Evolutionary conservation across 2,888 invertebrate species (phyloP), one percentile per base, ranked within the genome.

Genomic region (Pseudolycoriella hygida): DNA sequence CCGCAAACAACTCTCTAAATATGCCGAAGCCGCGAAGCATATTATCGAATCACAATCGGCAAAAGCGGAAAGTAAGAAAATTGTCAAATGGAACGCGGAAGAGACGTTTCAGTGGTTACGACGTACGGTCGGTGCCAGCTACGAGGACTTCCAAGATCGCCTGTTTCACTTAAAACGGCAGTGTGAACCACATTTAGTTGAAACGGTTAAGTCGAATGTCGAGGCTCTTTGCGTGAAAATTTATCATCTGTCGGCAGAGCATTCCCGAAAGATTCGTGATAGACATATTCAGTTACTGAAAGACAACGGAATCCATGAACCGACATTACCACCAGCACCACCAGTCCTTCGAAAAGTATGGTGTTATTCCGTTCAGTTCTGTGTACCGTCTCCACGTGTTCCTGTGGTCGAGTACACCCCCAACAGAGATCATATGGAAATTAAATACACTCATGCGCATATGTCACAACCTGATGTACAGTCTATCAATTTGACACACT

Each of bases 41-140:
- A 89, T 94, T 70, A 92, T 96, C 54, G 96, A 94, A 65, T 87
- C 89, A 6, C 77, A 93, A 55, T 88, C 88, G 61, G 84, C 87
- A 8, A 85, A 89, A 19, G 78, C 90, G 0, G 93, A 94, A 60
- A 90, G 93, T 58, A 74, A 96, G 50, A 96, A 96, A 68, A 86
- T 94, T 12, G 94, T 97, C 1, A 96, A 94, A 62, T 96, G 96
- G 96, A 93, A 94, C 68, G 93, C 92, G 1, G 94, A 96, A 59
- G 94, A 96, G 56, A 94, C 93, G 18, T 93, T 96, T 64, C 87
- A 88, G 54, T 96, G 94, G 94, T 64, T 96, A 43, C 73, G 94
- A 59, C 76, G 85, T 57, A 92, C 93, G 10, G 83, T 89, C 25
- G 92, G 90, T 45, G 92, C 93, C 11, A 89, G 88, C 2, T 92